A percentile compares a stretch with the other conserved stretches of the same genome.
These are phyloP conservation scores for Cynopterus brachyotis DNA, from an alignment of 2,113 vertebrate species.

Conservation along the genomic window DNA sequence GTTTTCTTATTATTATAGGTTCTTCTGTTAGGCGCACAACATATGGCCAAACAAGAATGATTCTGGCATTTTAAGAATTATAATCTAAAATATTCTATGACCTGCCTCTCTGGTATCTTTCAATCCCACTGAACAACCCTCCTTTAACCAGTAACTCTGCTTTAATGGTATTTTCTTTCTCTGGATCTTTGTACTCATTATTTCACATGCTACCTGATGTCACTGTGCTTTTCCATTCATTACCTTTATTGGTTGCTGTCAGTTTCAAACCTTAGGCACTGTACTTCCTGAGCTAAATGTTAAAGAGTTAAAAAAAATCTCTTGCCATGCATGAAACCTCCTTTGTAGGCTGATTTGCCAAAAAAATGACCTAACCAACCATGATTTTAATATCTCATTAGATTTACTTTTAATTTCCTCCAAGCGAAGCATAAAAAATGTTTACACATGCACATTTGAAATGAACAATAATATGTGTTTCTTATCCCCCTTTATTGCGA, in stretches of 20 bases:
- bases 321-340: constrained; percentile 24
- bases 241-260: constrained; percentile 45
- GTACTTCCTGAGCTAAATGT: constrained; percentile 36
- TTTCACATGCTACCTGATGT: neutral
- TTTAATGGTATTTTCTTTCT: neutral
- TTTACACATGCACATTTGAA: constrained; percentile 13
- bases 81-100: neutral
- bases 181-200: neutral
- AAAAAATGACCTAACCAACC: constrained; percentile 50
- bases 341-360: constrained; percentile 40
- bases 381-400: constrained; percentile 50
- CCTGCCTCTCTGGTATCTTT: neutral
- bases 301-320: constrained; percentile 63
- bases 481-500: neutral
- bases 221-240: neutral
- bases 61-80: neutral
- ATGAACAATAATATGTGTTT: constrained; percentile 11
- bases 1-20: neutral
- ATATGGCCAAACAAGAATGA: neutral
- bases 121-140: neutral
- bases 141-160: neutral
- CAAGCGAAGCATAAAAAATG: constrained; percentile 28
- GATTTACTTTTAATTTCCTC: constrained; percentile 63
- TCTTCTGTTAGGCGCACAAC: neutral
- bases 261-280: constrained; percentile 23